Evolutionary conservation across 1,140 invertebrate genomes (phyloP).

Genomic region (Archegozetes longisetosus): DNA sequence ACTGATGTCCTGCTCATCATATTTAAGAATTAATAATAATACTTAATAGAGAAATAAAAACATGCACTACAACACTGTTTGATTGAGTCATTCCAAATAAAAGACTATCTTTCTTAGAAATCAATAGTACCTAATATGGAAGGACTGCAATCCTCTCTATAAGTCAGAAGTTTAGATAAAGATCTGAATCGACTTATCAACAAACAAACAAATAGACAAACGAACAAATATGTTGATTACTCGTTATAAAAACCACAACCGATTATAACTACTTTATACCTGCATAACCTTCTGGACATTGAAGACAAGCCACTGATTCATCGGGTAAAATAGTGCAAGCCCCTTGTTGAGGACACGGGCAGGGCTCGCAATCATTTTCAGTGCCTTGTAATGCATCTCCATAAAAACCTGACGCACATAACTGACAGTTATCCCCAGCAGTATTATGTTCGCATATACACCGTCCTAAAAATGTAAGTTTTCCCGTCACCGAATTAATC

Average conservation of each 20-base stretch:
- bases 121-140: too few species aligned
- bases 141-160: too few species aligned
- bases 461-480: conserved; percentile 40
- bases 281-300: conserved; percentile 81
- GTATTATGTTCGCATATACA: conserved; percentile 97
- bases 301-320: conserved; percentile 69
- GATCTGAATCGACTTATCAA: too few species aligned
- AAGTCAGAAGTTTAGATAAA: too few species aligned
- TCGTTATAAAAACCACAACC: not conserved
- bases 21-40: too few species aligned
- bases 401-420: conserved; percentile 82
- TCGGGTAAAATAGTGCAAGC: conserved; percentile 75
- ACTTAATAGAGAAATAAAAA: too few species aligned
- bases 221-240: too few species aligned
- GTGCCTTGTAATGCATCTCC: conserved; percentile 82
- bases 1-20: conserved; percentile 19
- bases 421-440: conserved; percentile 82
- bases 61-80: too few species aligned
- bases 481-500: not conserved
- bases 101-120: too few species aligned
- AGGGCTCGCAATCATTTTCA: conserved; percentile 68
- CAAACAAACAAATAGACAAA: too few species aligned
- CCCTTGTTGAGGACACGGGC: conserved; percentile 83
- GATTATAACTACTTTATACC: conserved; percentile 38
- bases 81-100: too few species aligned